Evolutionary conservation across 2,888 invertebrate species (phyloP).

Genomic region (Polyommatus iphigenia): DNA sequence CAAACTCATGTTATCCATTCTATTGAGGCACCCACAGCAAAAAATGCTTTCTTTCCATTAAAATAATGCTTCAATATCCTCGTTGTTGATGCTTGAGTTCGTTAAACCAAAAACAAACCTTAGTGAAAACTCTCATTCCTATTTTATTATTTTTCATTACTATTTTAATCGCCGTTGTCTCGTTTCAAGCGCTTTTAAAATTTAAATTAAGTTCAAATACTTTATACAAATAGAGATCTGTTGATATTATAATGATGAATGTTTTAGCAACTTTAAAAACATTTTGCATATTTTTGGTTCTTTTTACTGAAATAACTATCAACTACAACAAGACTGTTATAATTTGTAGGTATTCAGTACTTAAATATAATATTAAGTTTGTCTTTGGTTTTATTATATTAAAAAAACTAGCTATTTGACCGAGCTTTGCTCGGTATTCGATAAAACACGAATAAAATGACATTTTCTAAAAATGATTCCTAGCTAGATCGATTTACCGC

Average conservation of each 20-base stretch:
- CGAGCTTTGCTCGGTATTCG: too few relatives aligned
- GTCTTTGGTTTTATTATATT: too few relatives aligned
- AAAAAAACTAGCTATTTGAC: too few relatives aligned
- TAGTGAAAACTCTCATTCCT: background rate
- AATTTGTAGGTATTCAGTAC: too few relatives aligned
- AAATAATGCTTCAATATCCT: conserved; percentile 1
- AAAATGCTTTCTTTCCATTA: conserved; percentile 11
- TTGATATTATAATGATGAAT: background rate
- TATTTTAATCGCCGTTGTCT: conserved; percentile 13
- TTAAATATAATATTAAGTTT: too few relatives aligned
- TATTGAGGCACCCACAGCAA: background rate
- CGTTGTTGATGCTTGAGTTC: background rate
- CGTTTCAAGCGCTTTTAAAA: conserved; percentile 7
- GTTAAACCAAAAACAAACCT: conserved; percentile 12
- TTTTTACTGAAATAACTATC: background rate
- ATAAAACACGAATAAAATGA: too few relatives aligned
- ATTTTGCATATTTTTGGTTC: background rate
- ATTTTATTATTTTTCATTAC: conserved; percentile 10
- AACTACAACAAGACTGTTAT: background rate
- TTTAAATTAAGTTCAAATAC: conserved; percentile 17
- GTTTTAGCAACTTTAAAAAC: background rate
- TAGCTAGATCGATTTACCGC: too few relatives aligned
- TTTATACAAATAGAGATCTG: background rate
- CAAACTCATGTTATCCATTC: too few relatives aligned
- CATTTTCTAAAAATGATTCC: too few relatives aligned